Evolutionary conservation across 2,113 vertebrate species (phyloP), one percentile per base, ranked within the genome.

Genomic region (Heterochromis multidens): DNA sequence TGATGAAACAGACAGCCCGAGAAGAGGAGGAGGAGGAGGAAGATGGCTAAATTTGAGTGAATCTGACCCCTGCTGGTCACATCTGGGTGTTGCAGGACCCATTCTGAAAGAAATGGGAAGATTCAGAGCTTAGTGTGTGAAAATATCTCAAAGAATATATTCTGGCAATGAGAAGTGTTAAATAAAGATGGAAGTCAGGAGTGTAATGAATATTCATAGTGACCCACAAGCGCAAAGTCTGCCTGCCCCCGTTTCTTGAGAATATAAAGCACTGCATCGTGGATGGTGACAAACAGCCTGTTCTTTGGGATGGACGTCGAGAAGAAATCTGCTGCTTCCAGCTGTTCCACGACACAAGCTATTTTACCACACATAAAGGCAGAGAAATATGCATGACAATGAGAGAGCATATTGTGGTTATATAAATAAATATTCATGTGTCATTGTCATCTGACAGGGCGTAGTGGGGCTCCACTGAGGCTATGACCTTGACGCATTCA

Each of bases 251-350:
- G 10, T 40, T 78, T 80, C n/a, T 33, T 21, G 17, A 92, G 88
- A 52, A 95, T 79, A 77, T 97, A 95, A 62, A 91, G 87, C 79
- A 98, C 96, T 0, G 98, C 97, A 0, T 97, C 97, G 0, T 98
- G 97, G 29, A 99, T 92, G 0, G 96, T 96, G 79, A 96, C 94
- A 63, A 99, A 99, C 86, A 99, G 93, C 17, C 82, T 92, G 84
- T 90, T 94, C 93, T 98, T 98, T 40, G 97, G 95, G 95, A 99
- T 94, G 12, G 93, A 87, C 0, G 95, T 91, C 4, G 95, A 96
- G 81, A 99, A 99, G 93, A 99, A 97, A 74, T 93, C 90, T n/a
- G 97, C 97, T 0, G 35, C 88, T 81, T 98, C 97, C 79, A 99
- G 88, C 94, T 99, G 97, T 57, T 94, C 33, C 21, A 99, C 91